Evolutionary conservation across 2,888 invertebrate species (phyloP).

Genomic region (Ceramica pisi): DNA sequence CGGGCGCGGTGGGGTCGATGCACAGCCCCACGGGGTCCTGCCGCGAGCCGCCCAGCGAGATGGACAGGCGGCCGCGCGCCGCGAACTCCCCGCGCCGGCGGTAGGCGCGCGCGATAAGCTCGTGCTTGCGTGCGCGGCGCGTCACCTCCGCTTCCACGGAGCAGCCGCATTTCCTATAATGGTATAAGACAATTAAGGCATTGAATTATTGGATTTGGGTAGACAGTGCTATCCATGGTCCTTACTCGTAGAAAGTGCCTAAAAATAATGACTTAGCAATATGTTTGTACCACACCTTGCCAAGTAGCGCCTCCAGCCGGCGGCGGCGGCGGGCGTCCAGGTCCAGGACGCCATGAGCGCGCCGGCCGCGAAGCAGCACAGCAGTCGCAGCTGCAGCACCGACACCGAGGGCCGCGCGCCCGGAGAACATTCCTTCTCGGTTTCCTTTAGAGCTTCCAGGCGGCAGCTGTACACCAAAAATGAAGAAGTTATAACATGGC

Average conservation of each 20-base stretch:
- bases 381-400: constrained; percentile 95
- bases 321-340: constrained; percentile 96
- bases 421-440: constrained; percentile 90
- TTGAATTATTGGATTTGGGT: no score
- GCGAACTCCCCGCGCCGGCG: constrained; percentile 96
- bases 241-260: no score
- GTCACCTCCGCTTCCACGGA: constrained; percentile 91
- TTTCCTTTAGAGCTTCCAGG: constrained; percentile 76
- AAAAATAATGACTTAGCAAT: neutral
- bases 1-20: constrained; percentile 83
- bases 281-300: constrained; percentile 91
- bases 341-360: constrained; percentile 98
- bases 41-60: constrained; percentile 96
- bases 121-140: constrained; percentile 95
- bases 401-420: constrained; percentile 95
- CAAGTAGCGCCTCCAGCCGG: constrained; percentile 96
- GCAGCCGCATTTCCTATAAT: constrained; percentile 93
- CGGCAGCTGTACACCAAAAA: constrained; percentile 76
- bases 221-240: no score
- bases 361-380: constrained; percentile 96
- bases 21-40: constrained; percentile 97
- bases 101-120: constrained; percentile 97
- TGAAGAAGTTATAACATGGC: no score
- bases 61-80: constrained; percentile 95
- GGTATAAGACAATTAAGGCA: neutral